Base-by-base conservation (phyloP, 2,888 invertebrate genomes). In the Meteorus colon region DNA sequence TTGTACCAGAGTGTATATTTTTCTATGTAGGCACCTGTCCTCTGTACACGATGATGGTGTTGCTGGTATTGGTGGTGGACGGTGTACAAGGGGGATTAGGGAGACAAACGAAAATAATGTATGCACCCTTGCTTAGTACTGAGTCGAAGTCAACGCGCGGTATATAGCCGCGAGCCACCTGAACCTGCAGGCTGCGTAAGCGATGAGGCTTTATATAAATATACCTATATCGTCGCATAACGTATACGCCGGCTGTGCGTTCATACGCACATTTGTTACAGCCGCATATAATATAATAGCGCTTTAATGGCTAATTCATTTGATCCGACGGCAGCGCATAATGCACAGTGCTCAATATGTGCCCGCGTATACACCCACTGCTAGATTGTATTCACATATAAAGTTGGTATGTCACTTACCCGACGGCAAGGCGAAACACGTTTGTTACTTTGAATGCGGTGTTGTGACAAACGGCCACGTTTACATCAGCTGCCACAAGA, bases 71-170 rank as follows among this genome's bases (percentile, higher is more conserved):
- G 83, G 85, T 87, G 8, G 88, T 88, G 86, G 87, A 87, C 86
- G 80, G 77, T 78, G 76, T 72, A 70, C 73, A 67, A 82, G 78
- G 82, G 81, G 81, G 80, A 78, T 74, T 77, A 79, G 79, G 78
- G 79, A 79, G 80, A 83, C 81, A 84, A 82, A 84, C 83, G 82
- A 83, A 85, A 86, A 83, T 89, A 89, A 89, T 89, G 88, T 89
- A 89, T 89, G 89, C 89, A 89, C 89, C 89, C 89, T 84, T 84
- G 85, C 78, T 75, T 76, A 78, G 81, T 79, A 83, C 82, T 83
- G 84, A 84, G 83, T 82, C 82, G 82, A 84, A 83, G 84, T 84
- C 80, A 80, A 82, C 74, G 82, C 82, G 79, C 79, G 73, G 60
- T 67, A 72, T 60, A 73, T 78, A 74, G 83, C 79, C 79, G 80